Evolutionary conservation across 2,888 invertebrate genomes (phyloP).

Genomic region (Sthenelais limicola): DNA sequence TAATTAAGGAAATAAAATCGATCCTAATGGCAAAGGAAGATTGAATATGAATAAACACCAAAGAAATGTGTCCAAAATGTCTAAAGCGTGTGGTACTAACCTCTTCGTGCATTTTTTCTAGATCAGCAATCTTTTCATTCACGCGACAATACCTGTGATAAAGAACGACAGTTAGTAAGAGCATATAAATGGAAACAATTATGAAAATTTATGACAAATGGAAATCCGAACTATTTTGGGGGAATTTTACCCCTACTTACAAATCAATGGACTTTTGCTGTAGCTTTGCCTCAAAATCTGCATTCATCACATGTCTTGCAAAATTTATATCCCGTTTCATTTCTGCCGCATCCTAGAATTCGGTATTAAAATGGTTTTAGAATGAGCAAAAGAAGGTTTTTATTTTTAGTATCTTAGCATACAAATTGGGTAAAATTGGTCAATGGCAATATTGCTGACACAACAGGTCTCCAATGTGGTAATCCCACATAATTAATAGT

Average conservation of each 20-base stretch:
- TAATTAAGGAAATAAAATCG: not conserved
- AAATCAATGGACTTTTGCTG: constrained; percentile 66
- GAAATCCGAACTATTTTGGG: too few relatives aligned
- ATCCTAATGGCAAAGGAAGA: not conserved
- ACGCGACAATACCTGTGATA: constrained; percentile 66
- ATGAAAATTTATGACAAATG: too few relatives aligned
- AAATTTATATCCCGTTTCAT: constrained; percentile 67
- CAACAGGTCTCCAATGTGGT: too few relatives aligned
- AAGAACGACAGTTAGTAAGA: too few relatives aligned
- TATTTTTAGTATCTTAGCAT: too few relatives aligned
- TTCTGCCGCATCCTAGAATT: constrained; percentile 62
- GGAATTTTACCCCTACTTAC: constrained; percentile 64
- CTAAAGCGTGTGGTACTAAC: constrained; percentile 53
- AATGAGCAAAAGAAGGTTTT: too few relatives aligned
- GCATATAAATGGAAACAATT: too few relatives aligned
- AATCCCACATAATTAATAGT: too few relatives aligned
- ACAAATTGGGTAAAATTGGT: too few relatives aligned
- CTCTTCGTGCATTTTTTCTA: constrained; percentile 69
- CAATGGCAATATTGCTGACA: too few relatives aligned
- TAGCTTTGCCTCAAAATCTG: constrained; percentile 68
- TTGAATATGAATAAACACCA: not conserved
- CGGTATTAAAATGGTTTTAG: too few relatives aligned
- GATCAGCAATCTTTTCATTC: constrained; percentile 67
- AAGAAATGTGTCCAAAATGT: not conserved
- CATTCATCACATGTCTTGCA: constrained; percentile 67